Evolutionary conservation across 2,888 invertebrate genomes (phyloP), one percentile per base, ranked within the genome.

Genomic region (Caenorhabditis sp.): DNA sequence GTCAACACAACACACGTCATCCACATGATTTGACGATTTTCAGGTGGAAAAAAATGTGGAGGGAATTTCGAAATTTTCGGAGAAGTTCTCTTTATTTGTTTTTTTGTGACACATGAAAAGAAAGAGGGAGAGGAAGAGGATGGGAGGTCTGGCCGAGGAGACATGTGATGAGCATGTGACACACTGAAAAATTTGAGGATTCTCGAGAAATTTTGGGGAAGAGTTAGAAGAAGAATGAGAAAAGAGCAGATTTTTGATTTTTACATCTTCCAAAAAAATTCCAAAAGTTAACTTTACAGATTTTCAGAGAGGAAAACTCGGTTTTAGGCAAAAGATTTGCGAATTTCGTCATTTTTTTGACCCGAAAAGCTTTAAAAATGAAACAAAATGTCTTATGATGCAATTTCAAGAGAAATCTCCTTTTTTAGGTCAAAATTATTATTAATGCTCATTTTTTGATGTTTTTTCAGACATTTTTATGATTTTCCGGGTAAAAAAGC

Each of bases 161-260:
- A n/a, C 44, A 44, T 24, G 63, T 63, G 56, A 35, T 19, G 10
- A 35, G 35, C 59, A 59, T 59, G 59, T 59, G 59, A 59, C 35
- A 28, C 8, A 28, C 28, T 44, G 38, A 38, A 56, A 51, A 69
- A 51, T 19, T n/a, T n/a, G 19, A n/a, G 49, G 22, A 19, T 19
- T 49, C 4, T 49, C 10, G 7, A 4, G 19, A 10, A 19, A 2
- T 49, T n/a, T 19, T 1, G 19, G 19, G n/a, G 19, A 49, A 49
- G 16, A 12, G 14, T 0, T 12, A 47, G 47, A 7, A 7, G 6
- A n/a, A n/a, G n/a, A n/a, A n/a, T n/a, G n/a, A n/a, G n/a, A n/a
- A n/a, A n/a, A n/a, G n/a, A n/a, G n/a, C n/a, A n/a, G n/a, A n/a
- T n/a, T n/a, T n/a, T n/a, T n/a, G n/a, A n/a, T n/a, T n/a, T n/a